These are phyloP conservation scores for Puntigrus tetrazona DNA, from an alignment of 2,113 vertebrate species.

Conservation along the genomic window DNA sequence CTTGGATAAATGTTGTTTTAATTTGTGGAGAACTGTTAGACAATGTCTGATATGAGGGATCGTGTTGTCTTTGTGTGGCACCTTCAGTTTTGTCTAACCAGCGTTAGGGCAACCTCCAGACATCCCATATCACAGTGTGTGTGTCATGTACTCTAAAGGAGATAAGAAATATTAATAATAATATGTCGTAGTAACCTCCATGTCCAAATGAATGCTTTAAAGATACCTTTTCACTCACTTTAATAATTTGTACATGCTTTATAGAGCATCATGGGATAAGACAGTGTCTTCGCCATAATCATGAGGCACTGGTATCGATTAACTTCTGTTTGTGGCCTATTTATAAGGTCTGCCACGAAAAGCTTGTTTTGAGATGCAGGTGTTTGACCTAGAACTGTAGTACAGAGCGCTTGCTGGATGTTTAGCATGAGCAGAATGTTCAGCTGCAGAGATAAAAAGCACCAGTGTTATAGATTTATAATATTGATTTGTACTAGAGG, in stretches of 20 bases:
- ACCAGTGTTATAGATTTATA: constrained; percentile 27
- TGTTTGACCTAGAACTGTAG: constrained; percentile 33
- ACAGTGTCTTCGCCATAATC: constrained; percentile 6
- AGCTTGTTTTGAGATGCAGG: constrained; percentile 12
- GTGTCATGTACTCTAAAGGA: constrained; percentile 19
- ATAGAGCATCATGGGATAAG: background rate
- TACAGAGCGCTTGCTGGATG: background rate
- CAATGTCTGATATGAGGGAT: background rate
- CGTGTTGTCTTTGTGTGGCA: constrained; percentile 9
- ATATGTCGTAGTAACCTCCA: background rate
- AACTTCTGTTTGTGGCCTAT: background rate
- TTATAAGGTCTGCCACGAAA: constrained; percentile 14
- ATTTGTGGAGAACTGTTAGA: background rate
- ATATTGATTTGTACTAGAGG: constrained; percentile 24
- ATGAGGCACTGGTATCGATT: constrained; percentile 35
- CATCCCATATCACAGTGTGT: constrained; percentile 14
- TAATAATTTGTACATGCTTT: background rate
- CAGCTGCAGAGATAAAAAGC: constrained; percentile 20
- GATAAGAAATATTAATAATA: background rate
- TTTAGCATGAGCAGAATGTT: constrained; percentile 21
- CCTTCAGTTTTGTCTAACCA: constrained; percentile 30
- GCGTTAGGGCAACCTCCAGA: constrained; percentile 21
- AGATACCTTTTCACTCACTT: background rate
- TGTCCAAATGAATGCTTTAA: background rate
- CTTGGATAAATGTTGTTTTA: constrained; percentile 3